Evolutionary conservation across 2,113 vertebrate genomes (phyloP).

Genomic region (Thalassoma bifasciatum): DNA sequence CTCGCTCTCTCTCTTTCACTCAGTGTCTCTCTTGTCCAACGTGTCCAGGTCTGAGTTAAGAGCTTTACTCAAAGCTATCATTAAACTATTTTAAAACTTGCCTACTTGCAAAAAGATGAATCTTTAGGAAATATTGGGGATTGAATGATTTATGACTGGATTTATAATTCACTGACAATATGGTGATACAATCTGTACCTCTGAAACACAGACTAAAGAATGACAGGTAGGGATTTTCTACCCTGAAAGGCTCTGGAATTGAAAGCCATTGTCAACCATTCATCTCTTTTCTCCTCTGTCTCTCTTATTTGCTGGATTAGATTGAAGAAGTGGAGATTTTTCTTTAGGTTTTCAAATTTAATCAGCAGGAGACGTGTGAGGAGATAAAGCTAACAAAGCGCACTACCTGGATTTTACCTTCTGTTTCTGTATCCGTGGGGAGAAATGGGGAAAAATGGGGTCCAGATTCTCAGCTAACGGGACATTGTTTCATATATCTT

Average conservation of each 20-base stretch:
- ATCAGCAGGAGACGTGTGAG: constrained; percentile 47
- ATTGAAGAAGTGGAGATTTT: constrained; percentile 65
- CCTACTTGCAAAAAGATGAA: constrained; percentile 8
- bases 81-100: constrained; percentile 37
- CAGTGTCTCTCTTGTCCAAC: constrained; percentile 6
- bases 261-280: constrained; percentile 69
- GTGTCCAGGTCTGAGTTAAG: constrained; percentile 21
- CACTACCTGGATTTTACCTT: constrained; percentile 23
- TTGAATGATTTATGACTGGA: constrained; percentile 43
- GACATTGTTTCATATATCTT: background rate
- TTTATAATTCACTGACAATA: constrained; percentile 32
- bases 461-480: background rate
- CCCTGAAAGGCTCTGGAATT: constrained; percentile 57
- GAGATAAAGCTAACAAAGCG: constrained; percentile 31
- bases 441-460: constrained; percentile 6
- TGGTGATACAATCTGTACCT: constrained; percentile 43
- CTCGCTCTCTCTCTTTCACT: constrained; percentile 18
- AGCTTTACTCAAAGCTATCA: background rate
- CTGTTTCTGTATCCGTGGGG: background rate
- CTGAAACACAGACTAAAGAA: constrained; percentile 32
- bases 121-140: constrained; percentile 31
- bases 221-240: constrained; percentile 68
- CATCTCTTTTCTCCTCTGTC: constrained; percentile 48
- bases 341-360: constrained; percentile 64
- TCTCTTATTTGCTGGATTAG: constrained; percentile 70